Percentiles rank a stretch among this genome's conserved stretches.
These are phyloP conservation scores for Chiridota heheva DNA, from an alignment of 35 echinoderm and acorn worm genomes.

Conservation along the genomic window DNA sequence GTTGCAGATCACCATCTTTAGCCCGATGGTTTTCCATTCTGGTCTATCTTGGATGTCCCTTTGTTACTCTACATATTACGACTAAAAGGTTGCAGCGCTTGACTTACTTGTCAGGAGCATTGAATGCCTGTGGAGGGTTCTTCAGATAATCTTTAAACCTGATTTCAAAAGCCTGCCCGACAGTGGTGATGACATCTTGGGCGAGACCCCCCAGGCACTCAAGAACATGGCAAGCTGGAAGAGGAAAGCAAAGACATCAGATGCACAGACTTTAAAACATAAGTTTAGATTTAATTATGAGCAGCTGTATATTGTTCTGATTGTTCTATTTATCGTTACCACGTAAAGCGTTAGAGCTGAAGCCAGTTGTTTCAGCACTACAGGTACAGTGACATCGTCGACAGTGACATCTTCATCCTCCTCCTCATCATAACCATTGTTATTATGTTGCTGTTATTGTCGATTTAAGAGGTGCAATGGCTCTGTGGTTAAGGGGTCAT, in stretches of 20 bases:
- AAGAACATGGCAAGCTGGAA: constrained; percentile 85
- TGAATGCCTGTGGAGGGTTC: constrained; percentile 89
- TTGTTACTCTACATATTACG: too few species aligned
- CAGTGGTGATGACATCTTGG: constrained; percentile 97
- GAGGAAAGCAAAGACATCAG: background rate
- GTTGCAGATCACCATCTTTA: too few species aligned
- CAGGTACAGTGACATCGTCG: too few species aligned
- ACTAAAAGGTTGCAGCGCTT: background rate
- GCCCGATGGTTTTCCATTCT: background rate
- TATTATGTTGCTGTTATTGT: too few species aligned
- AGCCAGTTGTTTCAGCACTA: too few species aligned
- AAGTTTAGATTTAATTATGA: background rate
- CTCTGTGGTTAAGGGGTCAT: too few species aligned
- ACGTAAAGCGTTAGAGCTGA: too few species aligned
- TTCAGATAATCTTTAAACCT: constrained; percentile 96
- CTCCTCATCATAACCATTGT: too few species aligned
- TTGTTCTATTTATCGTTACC: too few species aligned
- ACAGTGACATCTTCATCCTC: too few species aligned
- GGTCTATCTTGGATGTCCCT: background rate
- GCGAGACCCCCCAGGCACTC: constrained; percentile 86
- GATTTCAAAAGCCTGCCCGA: constrained; percentile 98
- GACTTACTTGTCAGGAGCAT: constrained; percentile 83
- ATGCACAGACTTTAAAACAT: background rate
- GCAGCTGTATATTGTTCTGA: too few species aligned
- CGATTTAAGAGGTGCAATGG: too few species aligned